phyloP scores from a whole-genome alignment of 2,113 vertebrate species.

The Pseudopipra pipra region DNA sequence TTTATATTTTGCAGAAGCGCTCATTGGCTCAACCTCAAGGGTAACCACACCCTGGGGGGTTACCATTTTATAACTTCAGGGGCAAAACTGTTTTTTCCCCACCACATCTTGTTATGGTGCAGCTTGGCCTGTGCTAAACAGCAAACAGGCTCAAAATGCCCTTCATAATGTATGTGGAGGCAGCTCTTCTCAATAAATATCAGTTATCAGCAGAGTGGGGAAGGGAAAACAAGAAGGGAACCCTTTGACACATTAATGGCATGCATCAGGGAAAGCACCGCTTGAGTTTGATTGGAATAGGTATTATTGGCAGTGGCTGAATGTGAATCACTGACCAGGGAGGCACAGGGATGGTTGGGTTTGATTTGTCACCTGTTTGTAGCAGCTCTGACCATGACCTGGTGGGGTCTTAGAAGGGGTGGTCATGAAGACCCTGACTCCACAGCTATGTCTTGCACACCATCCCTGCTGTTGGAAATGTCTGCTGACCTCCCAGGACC shows the following conservation, averaged over 20 bases:
- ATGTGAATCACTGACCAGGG: neutral
- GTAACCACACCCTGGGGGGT: too few species aligned
- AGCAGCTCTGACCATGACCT: neutral
- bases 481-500: neutral
- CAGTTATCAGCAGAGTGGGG: neutral
- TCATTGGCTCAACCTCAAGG: too few species aligned
- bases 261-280: neutral
- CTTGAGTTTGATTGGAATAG: neutral
- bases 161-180: neutral
- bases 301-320: neutral
- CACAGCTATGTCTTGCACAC: neutral
- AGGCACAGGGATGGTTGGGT: neutral
- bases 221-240: neutral
- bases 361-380: neutral
- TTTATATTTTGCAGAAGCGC: too few species aligned
- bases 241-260: neutral
- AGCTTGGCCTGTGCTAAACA: neutral
- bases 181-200: neutral
- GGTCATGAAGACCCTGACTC: neutral
- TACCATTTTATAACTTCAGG: too few species aligned
- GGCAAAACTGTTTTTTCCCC: too few species aligned
- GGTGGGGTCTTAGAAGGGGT: neutral
- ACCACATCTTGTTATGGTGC: neutral
- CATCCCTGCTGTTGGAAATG: neutral
- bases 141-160: neutral